Percentiles rank a stretch among this genome's conserved stretches.
These are phyloP conservation scores for Drosophila kepulauana DNA, from an alignment of 1,140 invertebrate species.

Conservation along the genomic window DNA sequence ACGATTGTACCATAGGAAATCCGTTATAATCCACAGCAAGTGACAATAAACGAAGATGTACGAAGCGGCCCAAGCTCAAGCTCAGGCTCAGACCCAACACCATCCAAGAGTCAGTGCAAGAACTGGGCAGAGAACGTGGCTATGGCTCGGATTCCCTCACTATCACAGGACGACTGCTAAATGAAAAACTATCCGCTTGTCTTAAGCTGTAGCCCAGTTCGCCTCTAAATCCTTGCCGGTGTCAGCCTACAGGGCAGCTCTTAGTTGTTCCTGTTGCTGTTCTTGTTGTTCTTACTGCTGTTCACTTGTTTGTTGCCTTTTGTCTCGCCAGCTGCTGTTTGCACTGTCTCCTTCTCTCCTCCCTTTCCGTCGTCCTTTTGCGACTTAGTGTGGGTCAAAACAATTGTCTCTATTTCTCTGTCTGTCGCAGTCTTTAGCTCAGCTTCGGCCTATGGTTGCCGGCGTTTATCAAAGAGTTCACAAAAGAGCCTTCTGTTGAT, in stretches of 20 bases:
- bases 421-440: background rate
- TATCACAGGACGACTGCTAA: slow-evolving; percentile 19
- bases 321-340: slow-evolving; percentile 26
- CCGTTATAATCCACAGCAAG: slow-evolving; percentile 82
- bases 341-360: background rate
- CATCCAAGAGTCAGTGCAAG: background rate
- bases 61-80: slow-evolving; percentile 7
- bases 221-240: slow-evolving; percentile 43
- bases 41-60: slow-evolving; percentile 79
- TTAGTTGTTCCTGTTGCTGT: background rate
- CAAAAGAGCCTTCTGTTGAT: slow-evolving; percentile 24
- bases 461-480: slow-evolving; percentile 21
- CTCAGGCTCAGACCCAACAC: background rate
- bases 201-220: slow-evolving; percentile 47
- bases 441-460: background rate
- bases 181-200: slow-evolving; percentile 69
- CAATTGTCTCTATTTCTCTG: slow-evolving; percentile 24
- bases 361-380: background rate
- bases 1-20: slow-evolving; percentile 75
- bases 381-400: slow-evolving; percentile 23
- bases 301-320: slow-evolving; percentile 28
- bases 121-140: background rate
- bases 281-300: background rate
- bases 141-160: background rate
- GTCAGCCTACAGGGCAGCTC: slow-evolving; percentile 25